These are phyloP conservation scores for Volucella zonaria DNA, from an alignment of 2,888 invertebrate species.

Conservation along the genomic window DNA sequence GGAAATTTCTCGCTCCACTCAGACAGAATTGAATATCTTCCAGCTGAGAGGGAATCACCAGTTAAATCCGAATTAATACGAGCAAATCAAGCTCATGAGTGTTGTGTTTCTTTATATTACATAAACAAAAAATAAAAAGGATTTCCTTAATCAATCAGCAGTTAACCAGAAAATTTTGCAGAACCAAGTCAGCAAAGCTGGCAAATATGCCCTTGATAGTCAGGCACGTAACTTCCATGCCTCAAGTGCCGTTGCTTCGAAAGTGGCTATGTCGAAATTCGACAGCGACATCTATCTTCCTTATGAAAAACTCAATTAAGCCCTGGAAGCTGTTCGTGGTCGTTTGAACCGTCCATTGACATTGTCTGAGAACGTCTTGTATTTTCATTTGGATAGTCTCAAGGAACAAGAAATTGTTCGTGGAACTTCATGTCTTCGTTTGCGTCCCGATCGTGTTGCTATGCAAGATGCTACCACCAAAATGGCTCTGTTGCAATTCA, in stretches of 20 bases:
- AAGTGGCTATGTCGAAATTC: too few species aligned
- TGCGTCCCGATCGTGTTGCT: conserved; percentile 98
- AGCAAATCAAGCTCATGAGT: too few species aligned
- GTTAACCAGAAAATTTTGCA: too few species aligned
- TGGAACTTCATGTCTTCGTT: too few species aligned
- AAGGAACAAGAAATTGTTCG: conserved; percentile 94
- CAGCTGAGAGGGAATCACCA: too few species aligned
- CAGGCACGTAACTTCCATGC: conserved; percentile 96
- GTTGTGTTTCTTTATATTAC: too few species aligned
- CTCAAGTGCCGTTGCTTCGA: conserved; percentile 98
- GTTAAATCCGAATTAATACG: too few species aligned
- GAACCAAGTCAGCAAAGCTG: conserved; percentile 79
- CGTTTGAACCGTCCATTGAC: conserved; percentile 96
- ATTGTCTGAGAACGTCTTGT: conserved; percentile 98
- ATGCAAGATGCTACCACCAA: conserved; percentile 99
- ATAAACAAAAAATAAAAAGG: too few species aligned
- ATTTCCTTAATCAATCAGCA: too few species aligned
- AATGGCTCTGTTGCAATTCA: conserved; percentile 99
- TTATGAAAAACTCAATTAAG: conserved; percentile 91
- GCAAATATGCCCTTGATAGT: conserved; percentile 84
- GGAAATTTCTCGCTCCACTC: conserved; percentile 65
- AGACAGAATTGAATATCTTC: conserved; percentile 79
- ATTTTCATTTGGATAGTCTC: conserved; percentile 98
- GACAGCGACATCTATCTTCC: too few species aligned
- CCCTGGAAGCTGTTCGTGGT: conserved; percentile 91